These are phyloP conservation scores for Lasioglossum vierecki DNA, from an alignment of 2,888 invertebrate genomes.

Conservation along the genomic window DNA sequence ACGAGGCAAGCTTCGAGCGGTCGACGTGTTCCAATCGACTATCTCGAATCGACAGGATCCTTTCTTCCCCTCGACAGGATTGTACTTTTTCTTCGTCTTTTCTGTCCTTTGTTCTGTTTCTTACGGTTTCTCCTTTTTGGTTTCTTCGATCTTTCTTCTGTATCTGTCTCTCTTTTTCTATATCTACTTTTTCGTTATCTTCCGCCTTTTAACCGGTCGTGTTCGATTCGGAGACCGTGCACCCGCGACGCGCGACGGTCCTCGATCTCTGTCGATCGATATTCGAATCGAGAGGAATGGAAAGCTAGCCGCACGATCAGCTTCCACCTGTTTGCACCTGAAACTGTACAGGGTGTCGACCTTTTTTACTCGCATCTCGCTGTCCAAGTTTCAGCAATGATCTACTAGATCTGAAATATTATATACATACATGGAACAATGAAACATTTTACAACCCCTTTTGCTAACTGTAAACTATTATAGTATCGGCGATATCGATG, in stretches of 20 bases:
- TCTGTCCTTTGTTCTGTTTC: not conserved
- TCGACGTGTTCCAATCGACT: not conserved
- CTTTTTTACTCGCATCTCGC: not conserved
- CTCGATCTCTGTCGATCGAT: not conserved
- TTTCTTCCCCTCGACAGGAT: slow-evolving; percentile 37
- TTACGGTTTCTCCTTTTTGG: slow-evolving; percentile 15
- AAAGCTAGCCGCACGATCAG: not conserved
- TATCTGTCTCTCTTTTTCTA: slow-evolving; percentile 20
- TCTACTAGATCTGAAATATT: not conserved
- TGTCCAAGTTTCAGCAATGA: not conserved
- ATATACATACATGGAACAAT: not conserved
- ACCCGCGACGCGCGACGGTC: slow-evolving; percentile 33
- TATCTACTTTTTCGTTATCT: slow-evolving; percentile 34
- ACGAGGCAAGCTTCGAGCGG: slow-evolving; percentile 4
- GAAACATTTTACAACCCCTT: not conserved
- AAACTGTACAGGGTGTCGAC: not conserved
- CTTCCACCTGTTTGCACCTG: not conserved
- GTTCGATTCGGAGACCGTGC: slow-evolving; percentile 54
- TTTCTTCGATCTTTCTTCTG: slow-evolving; percentile 27
- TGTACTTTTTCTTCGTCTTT: not conserved
- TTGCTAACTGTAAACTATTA: not conserved
- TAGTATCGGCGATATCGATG: not conserved
- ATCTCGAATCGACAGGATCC: slow-evolving; percentile 2
- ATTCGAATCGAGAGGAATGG: not conserved
- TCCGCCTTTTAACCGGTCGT: slow-evolving; percentile 33